Conservation (phyloP, 2,113 vertebrate species). For the Strigops habroptila region DNA sequence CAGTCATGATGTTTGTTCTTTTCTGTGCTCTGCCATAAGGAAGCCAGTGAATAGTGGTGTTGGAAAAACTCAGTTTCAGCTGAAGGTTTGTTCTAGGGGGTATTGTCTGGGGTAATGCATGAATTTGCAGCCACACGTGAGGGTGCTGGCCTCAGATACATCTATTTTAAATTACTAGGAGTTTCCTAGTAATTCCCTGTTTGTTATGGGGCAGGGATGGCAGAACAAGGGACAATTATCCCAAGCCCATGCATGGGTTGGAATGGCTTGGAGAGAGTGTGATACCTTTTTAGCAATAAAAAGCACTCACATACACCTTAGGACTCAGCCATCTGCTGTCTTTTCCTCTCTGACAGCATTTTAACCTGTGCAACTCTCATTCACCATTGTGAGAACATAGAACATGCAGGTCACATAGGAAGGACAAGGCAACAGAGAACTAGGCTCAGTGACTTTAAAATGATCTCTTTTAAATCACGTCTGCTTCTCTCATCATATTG, state of each 20-base stretch:
- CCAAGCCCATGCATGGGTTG: background rate
- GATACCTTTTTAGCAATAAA: background rate
- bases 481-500: background rate
- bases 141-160: background rate
- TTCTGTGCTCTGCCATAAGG: background rate
- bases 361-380: background rate
- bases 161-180: background rate
- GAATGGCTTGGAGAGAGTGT: background rate
- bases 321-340: background rate
- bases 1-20: background rate
- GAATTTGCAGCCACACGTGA: background rate
- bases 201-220: background rate
- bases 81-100: background rate
- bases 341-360: background rate
- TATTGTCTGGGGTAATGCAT: background rate
- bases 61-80: background rate
- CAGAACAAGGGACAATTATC: background rate
- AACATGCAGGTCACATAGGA: background rate
- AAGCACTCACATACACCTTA: accelerated
- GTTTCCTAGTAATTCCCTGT: background rate
- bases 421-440: background rate
- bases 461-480: background rate
- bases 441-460: background rate
- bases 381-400: background rate
- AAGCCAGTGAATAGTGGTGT: background rate